Conservation (phyloP, 92 coral and sea anemone species). For the Paragorgia papillata region DNA sequence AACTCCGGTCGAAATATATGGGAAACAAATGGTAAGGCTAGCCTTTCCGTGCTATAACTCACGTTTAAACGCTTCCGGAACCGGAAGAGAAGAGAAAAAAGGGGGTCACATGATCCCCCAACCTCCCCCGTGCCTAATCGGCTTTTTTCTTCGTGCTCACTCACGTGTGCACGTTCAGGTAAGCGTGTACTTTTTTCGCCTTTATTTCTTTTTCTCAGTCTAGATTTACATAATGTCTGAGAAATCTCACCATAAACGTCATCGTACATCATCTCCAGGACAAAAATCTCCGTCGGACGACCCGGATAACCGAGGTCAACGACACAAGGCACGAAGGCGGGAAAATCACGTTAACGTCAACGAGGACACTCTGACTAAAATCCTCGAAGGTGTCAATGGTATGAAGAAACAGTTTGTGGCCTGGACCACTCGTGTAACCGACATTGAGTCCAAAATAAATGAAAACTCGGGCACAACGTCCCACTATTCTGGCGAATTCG, state of each 20-base stretch:
- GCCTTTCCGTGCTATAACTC: too few relatives aligned
- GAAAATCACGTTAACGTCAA: constrained; percentile 7
- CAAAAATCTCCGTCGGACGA: background rate
- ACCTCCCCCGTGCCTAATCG: constrained; percentile 4
- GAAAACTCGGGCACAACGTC: background rate
- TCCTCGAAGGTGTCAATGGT: constrained; percentile 6
- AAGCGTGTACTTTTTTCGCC: constrained; percentile 1
- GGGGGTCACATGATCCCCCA: background rate
- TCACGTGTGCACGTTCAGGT: constrained; percentile 31
- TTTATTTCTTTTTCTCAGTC: background rate
- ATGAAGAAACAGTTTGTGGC: constrained; percentile 23
- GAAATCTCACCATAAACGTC: constrained; percentile 14
- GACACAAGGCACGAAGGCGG: constrained; percentile 20
- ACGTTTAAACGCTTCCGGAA: constrained; percentile 13
- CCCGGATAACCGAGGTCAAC: background rate
- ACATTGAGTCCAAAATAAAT: constrained; percentile 11
- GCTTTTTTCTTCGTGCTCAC: constrained; percentile 25
- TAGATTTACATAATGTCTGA: background rate
- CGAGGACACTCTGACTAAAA: background rate
- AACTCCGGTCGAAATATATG: too few relatives aligned
- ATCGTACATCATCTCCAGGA: constrained; percentile 28
- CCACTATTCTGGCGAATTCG: background rate
- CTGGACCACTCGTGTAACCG: constrained; percentile 10
- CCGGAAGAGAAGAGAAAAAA: background rate
- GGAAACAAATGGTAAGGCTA: too few relatives aligned